Percentiles rank a stretch among this genome's conserved stretches.
Evolutionary conservation across 2,797 vertebrate genomes (phyloP).

Genomic region (Sciurus carolinensis): DNA sequence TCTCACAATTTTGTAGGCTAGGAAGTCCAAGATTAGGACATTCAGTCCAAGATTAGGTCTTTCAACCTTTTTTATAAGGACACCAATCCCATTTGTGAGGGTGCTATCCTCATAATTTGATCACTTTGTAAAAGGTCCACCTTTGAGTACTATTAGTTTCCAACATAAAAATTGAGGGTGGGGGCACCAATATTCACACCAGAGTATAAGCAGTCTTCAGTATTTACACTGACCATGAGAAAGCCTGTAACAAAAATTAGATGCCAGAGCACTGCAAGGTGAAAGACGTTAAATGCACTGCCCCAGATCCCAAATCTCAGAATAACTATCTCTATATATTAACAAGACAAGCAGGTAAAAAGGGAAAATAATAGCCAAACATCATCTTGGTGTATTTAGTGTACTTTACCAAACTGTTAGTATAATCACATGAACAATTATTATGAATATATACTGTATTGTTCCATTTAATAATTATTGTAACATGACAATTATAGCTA

Average conservation of each 20-base stretch:
- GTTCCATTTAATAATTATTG: background rate
- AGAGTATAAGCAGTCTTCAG: background rate
- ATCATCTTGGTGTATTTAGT: background rate
- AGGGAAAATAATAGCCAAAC: background rate
- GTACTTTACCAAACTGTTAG: background rate
- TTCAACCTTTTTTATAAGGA: background rate
- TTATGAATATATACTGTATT: background rate
- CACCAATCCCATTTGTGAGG: background rate
- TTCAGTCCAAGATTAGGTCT: background rate
- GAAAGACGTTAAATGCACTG: background rate
- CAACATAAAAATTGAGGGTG: background rate
- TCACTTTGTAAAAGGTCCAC: background rate
- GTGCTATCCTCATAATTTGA: background rate
- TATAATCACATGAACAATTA: background rate
- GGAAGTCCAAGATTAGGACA: background rate
- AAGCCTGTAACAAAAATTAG: slow-evolving; percentile 3
- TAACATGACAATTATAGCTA: background rate
- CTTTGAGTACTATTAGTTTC: background rate
- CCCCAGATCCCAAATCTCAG: background rate
- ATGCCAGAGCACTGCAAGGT: background rate
- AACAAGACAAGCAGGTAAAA: background rate
- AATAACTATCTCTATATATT: background rate
- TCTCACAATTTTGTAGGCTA: background rate
- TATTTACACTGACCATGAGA: background rate
- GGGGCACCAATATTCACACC: background rate